phyloP scores from a whole-genome alignment of 2,888 invertebrate species.

The Prosapia bicincta region DNA sequence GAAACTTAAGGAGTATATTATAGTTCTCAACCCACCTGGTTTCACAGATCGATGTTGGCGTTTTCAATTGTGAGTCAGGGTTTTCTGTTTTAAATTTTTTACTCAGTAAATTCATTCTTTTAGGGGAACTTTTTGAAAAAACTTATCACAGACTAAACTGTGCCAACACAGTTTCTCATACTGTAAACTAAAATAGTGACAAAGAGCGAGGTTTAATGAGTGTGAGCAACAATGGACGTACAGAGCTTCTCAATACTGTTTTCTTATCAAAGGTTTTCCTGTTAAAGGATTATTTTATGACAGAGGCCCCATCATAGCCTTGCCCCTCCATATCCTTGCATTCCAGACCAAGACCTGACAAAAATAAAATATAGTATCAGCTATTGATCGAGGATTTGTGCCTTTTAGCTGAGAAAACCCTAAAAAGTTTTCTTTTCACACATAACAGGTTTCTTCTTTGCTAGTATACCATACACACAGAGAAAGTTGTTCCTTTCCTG shows the following conservation, averaged over 20 bases:
- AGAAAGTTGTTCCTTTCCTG: conserved; percentile 10
- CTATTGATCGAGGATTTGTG: neutral
- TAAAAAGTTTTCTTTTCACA: conserved; percentile 14
- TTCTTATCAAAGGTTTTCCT: conserved; percentile 4
- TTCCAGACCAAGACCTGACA: neutral
- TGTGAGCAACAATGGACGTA: conserved; percentile 15
- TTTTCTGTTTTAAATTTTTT: neutral
- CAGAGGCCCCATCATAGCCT: conserved; percentile 13
- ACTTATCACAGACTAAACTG: conserved; percentile 5
- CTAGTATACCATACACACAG: conserved; percentile 11
- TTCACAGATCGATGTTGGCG: conserved; percentile 9
- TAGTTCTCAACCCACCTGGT: conserved; percentile 18
- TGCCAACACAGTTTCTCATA: conserved; percentile 12
- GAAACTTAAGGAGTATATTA: conserved; percentile 11
- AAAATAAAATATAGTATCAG: conserved; percentile 1
- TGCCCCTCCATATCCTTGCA: neutral
- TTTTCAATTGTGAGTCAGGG: conserved; percentile 8
- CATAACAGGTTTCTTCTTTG: conserved; percentile 1
- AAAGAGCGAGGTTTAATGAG: conserved; percentile 6
- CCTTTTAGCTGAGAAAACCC: neutral
- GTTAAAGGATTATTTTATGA: conserved; percentile 13
- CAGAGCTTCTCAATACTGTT: conserved; percentile 1
- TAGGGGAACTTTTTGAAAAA: conserved; percentile 15
- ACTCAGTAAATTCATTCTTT: conserved; percentile 1
- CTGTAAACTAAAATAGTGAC: conserved; percentile 6